phyloP scores from a whole-genome alignment of 1,140 invertebrate species.

The Lysiphlebus fabarum region DNA sequence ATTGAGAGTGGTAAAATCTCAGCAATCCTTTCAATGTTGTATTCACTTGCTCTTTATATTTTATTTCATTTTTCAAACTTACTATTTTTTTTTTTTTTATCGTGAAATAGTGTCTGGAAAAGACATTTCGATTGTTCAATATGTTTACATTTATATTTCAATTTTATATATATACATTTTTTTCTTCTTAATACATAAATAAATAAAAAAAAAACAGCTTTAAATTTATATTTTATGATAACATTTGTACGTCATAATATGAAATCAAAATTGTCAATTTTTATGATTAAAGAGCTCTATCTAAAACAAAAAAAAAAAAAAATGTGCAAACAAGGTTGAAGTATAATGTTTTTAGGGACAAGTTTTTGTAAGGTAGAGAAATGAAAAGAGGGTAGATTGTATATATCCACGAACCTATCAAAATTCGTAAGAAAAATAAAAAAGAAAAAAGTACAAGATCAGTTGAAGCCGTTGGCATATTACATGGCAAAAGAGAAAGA shows the following conservation, averaged over 20 bases:
- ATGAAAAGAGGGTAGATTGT: slow-evolving; percentile 6
- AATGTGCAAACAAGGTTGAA: too few species aligned
- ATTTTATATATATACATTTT: too few species aligned
- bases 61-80: not conserved
- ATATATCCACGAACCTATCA: not conserved
- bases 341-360: too few species aligned
- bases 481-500: slow-evolving; percentile 8
- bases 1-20: slow-evolving; percentile 2
- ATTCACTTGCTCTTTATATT: not conserved
- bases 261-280: too few species aligned
- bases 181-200: not conserved
- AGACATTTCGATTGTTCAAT: not conserved
- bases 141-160: not conserved
- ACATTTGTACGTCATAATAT: too few species aligned
- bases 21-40: slow-evolving; percentile 9
- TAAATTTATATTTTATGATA: too few species aligned
- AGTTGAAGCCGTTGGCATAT: slow-evolving; percentile 3
- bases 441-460: slow-evolving; percentile 16
- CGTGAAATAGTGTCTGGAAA: not conserved
- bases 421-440: not conserved
- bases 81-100: not conserved
- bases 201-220: not conserved
- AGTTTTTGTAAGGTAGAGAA: not conserved
- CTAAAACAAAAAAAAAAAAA: too few species aligned
- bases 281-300: too few species aligned